These are phyloP conservation scores for Cinclus mexicanus DNA, from an alignment of 2,113 vertebrate genomes.

Conservation along the genomic window DNA sequence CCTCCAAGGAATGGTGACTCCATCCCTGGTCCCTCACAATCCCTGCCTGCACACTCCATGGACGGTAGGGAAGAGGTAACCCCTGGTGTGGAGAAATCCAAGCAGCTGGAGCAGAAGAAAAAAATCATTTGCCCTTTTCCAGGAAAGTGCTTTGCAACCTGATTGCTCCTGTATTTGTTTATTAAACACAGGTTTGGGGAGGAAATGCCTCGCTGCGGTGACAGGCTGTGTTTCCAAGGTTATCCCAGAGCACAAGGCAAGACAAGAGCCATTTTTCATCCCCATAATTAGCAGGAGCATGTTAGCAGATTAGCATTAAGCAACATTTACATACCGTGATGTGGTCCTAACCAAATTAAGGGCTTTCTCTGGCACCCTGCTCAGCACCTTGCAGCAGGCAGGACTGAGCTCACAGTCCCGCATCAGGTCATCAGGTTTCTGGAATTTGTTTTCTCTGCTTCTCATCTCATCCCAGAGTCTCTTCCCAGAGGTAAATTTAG, in stretches of 20 bases:
- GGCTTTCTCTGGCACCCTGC: not conserved
- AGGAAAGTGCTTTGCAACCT: not conserved
- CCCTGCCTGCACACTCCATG: not conserved
- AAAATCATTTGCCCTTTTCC: not conserved
- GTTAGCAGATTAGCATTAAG: not conserved
- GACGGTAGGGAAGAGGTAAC: accelerated
- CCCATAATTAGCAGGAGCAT: not conserved
- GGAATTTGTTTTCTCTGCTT: not conserved
- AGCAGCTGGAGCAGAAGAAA: not conserved
- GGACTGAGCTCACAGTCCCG: not conserved
- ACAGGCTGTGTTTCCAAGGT: not conserved
- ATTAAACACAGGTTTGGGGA: not conserved
- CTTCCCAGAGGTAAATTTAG: not conserved
- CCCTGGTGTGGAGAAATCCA: not conserved
- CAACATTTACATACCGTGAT: not conserved
- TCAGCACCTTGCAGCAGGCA: not conserved
- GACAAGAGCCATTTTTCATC: not conserved
- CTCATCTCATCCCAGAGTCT: not conserved
- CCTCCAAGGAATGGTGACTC: not conserved
- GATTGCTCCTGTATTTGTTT: not conserved
- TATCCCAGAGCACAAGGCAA: not conserved
- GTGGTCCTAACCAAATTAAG: not conserved
- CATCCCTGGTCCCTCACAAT: not conserved
- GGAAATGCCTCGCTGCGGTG: not conserved
- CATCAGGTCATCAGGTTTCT: accelerated